phyloP scores from a whole-genome alignment of 2,888 invertebrate species.

The Melangyna quadrimaculata region DNA sequence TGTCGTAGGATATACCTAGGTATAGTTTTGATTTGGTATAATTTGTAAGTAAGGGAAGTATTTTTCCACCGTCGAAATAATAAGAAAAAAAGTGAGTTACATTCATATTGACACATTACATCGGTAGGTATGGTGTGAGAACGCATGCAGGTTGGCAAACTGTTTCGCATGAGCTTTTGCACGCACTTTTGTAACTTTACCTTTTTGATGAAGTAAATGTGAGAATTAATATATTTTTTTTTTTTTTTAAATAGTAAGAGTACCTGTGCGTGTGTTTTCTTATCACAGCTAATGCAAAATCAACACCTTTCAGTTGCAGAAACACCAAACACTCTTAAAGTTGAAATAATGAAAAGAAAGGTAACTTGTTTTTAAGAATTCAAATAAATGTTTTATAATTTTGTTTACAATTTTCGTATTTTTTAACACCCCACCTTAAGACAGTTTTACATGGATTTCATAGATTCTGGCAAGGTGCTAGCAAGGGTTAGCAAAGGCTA shows the following conservation, averaged over 20 bases:
- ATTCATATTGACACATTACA: slow-evolving; percentile 61
- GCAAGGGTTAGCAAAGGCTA: no score
- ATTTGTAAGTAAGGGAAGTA: background rate
- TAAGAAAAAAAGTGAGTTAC: slow-evolving; percentile 47
- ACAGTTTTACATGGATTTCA: no score
- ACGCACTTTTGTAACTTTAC: slow-evolving; percentile 52
- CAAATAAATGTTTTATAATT: no score
- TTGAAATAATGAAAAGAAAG: no score
- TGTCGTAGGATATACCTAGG: background rate
- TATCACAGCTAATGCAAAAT: no score
- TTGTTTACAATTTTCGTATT: no score
- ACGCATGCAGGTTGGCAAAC: slow-evolving; percentile 63
- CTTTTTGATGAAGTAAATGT: background rate
- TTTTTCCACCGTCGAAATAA: slow-evolving; percentile 49
- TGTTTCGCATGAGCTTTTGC: slow-evolving; percentile 43
- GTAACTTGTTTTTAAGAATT: no score
- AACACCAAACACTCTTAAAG: no score
- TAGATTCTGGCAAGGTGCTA: no score
- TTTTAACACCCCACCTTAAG: no score
- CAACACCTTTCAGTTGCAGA: background rate
- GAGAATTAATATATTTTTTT: background rate
- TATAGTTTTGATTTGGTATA: slow-evolving; percentile 40
- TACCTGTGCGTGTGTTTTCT: background rate
- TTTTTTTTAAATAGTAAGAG: background rate
- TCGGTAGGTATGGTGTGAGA: slow-evolving; percentile 69